A percentile compares a stretch with the other conserved stretches of the same genome.
Conservation (phyloP, 2,888 invertebrate species). For the Agonopterix alstromeriana region DNA sequence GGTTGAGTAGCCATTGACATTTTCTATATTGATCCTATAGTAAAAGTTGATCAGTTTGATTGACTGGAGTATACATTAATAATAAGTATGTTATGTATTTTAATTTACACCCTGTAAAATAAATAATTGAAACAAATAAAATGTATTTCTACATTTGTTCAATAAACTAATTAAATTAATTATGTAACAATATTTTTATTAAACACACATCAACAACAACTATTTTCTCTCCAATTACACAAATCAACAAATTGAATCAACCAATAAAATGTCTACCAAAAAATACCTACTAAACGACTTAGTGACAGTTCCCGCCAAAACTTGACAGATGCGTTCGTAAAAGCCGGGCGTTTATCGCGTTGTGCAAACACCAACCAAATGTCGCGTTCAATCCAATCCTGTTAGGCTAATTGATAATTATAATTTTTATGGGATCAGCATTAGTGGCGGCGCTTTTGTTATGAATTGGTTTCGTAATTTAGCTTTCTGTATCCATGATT, state of each 20-base stretch:
- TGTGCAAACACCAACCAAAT: slow-evolving; percentile 66
- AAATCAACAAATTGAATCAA: not conserved
- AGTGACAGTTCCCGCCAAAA: slow-evolving; percentile 27
- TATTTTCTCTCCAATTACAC: no score
- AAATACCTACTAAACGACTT: slow-evolving; percentile 9
- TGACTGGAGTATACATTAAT: no score
- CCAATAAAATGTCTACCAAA: slow-evolving; percentile 11
- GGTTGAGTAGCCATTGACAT: no score
- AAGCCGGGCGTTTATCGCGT: slow-evolving; percentile 48
- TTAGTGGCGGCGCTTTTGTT: slow-evolving; percentile 23
- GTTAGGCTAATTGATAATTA: slow-evolving; percentile 65
- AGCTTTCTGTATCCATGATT: slow-evolving; percentile 8
- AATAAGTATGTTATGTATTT: no score
- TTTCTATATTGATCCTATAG: no score
- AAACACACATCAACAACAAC: no score
- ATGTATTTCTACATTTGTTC: no score
- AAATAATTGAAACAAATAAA: no score
- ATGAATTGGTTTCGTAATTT: slow-evolving; percentile 32
- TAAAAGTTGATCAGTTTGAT: no score
- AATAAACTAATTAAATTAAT: no score
- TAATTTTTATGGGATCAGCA: slow-evolving; percentile 63
- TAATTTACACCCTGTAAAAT: no score
- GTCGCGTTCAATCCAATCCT: slow-evolving; percentile 37
- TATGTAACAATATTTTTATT: no score
- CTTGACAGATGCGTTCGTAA: slow-evolving; percentile 45